phyloP scores from a whole-genome alignment of 2,797 vertebrate genomes.

The Melopsittacus undulatus region DNA sequence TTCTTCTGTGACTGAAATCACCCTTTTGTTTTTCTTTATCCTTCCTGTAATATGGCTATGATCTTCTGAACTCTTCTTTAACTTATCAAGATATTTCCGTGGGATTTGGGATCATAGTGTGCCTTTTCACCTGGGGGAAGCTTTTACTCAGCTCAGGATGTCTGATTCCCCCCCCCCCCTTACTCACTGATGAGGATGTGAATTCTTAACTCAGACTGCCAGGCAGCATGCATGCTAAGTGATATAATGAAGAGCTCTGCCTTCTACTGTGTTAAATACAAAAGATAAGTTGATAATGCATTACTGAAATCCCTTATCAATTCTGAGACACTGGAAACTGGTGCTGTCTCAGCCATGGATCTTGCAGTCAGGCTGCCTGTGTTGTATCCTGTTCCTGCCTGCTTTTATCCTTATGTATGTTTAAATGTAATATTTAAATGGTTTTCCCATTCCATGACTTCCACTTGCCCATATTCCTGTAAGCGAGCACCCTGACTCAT shows the following conservation, averaged over 20 bases:
- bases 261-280: background rate
- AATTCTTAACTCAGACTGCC: background rate
- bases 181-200: background rate
- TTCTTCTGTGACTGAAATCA: background rate
- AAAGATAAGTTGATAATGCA: background rate
- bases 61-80: background rate
- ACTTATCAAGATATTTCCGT: background rate
- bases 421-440: background rate
- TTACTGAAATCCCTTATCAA: background rate
- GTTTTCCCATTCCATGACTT: background rate
- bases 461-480: background rate
- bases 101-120: fast-evolving
- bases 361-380: background rate
- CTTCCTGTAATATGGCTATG: background rate
- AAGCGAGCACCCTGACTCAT: background rate
- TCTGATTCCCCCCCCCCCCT: background rate
- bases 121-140: background rate
- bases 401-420: background rate
- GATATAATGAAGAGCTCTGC: background rate
- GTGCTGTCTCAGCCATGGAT: background rate
- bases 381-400: background rate
- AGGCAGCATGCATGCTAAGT: background rate
- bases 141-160: fast-evolving
- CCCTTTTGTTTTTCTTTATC: background rate
- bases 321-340: background rate